Percentiles rank a stretch among this genome's conserved stretches.
Conservation (phyloP, 2,113 vertebrate species). For the Enhydra lutris region DNA sequence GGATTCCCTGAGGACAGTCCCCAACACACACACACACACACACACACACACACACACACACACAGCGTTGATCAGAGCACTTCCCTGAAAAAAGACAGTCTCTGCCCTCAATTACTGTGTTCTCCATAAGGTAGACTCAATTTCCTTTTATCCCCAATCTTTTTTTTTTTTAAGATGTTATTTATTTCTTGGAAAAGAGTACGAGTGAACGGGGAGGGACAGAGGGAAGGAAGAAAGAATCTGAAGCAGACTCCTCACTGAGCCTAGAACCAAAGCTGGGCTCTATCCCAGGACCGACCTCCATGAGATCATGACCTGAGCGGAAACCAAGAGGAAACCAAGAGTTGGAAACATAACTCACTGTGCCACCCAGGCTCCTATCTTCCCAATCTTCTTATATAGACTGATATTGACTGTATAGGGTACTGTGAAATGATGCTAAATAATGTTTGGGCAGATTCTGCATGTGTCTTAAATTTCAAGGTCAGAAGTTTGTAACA, state of each 20-base stretch:
- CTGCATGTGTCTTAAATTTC: not conserved
- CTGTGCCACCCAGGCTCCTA: not conserved
- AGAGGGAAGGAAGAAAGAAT: not conserved
- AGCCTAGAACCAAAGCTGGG: not conserved
- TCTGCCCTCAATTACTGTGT: not conserved
- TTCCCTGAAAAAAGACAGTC: not conserved
- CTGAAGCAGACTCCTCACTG: not conserved
- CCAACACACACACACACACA: not conserved
- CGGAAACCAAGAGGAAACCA: not conserved
- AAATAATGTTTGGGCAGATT: not conserved
- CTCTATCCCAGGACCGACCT: not conserved
- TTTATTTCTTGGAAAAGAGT: not conserved
- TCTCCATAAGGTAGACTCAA: not conserved
- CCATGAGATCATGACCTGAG: not conserved
- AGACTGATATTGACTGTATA: not conserved
- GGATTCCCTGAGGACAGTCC: not conserved
- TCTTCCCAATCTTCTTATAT: not conserved
- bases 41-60: not conserved
- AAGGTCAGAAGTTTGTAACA: not conserved
- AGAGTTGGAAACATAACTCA: not conserved
- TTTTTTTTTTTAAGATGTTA: not conserved
- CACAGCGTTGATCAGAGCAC: not conserved
- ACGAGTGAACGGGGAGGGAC: not conserved
- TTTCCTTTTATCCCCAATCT: not conserved
- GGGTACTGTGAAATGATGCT: too few relatives aligned